Evolutionary conservation across 1,140 invertebrate genomes (phyloP).

Genomic region (Diorhabda sublineata): DNA sequence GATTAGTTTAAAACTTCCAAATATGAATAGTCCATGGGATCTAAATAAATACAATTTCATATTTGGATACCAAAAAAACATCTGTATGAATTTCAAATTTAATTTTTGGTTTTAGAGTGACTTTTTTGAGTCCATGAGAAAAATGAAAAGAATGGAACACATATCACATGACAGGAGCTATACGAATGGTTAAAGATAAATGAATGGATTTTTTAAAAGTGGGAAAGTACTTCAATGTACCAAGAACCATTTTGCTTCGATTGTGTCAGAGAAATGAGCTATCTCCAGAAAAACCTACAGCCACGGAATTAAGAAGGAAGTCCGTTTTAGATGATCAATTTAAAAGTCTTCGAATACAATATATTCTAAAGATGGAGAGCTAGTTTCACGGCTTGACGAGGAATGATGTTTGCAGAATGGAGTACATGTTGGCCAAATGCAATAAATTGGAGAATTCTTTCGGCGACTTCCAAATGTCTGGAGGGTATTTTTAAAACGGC

Average conservation of each 20-base stretch:
- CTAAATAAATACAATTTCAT: too few relatives aligned
- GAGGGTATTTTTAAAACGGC: too few relatives aligned
- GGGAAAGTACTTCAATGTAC: background rate
- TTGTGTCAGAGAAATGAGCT: background rate
- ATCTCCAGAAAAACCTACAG: background rate
- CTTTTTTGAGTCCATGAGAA: background rate
- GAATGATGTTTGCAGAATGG: too few relatives aligned
- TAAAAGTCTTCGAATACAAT: background rate
- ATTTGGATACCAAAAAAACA: too few relatives aligned
- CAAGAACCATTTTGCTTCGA: background rate
- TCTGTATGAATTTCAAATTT: background rate
- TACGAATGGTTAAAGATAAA: background rate
- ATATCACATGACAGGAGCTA: background rate
- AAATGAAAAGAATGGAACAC: background rate
- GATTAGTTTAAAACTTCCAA: too few relatives aligned
- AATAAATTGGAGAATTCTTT: too few relatives aligned
- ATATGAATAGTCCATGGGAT: too few relatives aligned
- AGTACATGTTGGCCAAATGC: too few relatives aligned
- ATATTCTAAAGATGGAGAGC: background rate
- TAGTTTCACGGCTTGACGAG: background rate
- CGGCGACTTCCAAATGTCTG: too few relatives aligned
- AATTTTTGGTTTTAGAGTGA: background rate
- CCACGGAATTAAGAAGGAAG: background rate
- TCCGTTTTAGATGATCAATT: background rate
- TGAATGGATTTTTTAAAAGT: background rate